Evolutionary conservation across 1,140 invertebrate genomes (phyloP).

Genomic region (Drosophila bipectinata): DNA sequence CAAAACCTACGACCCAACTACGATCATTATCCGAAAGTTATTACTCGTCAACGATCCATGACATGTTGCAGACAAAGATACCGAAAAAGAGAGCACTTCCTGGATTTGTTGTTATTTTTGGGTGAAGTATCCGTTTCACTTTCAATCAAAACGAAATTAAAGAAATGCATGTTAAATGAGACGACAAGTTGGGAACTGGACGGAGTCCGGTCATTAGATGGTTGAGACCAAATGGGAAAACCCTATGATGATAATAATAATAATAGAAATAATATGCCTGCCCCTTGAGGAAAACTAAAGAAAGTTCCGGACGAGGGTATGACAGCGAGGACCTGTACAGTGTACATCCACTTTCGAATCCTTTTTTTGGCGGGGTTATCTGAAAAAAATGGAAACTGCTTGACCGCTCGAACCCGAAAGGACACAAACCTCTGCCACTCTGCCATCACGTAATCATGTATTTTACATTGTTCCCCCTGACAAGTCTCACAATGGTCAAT

Average conservation of each 20-base stretch:
- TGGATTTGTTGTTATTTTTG: neutral
- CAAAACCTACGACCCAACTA: neutral
- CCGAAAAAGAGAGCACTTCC: conserved; percentile 7
- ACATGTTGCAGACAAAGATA: conserved; percentile 5
- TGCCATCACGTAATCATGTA: conserved; percentile 49
- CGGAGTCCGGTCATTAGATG: conserved; percentile 49
- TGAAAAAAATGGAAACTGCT: conserved; percentile 15
- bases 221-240: conserved; percentile 20
- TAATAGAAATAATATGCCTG: too few species aligned
- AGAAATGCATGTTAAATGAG: conserved; percentile 63
- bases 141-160: conserved; percentile 69
- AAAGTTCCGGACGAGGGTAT: conserved; percentile 30
- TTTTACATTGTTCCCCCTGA: conserved; percentile 43
- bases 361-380: conserved; percentile 41
- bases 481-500: neutral
- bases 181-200: conserved; percentile 23
- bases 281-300: too few species aligned
- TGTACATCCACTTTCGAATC: neutral
- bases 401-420: conserved; percentile 32
- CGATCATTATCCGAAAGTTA: conserved; percentile 8
- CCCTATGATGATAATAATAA: conserved; percentile 22
- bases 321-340: conserved; percentile 23
- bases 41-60: conserved; percentile 28
- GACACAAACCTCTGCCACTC: conserved; percentile 1
- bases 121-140: conserved; percentile 58